Base-by-base conservation (phyloP, 92 coral and sea anemone genomes). In the Epizoanthus rinbou region DNA sequence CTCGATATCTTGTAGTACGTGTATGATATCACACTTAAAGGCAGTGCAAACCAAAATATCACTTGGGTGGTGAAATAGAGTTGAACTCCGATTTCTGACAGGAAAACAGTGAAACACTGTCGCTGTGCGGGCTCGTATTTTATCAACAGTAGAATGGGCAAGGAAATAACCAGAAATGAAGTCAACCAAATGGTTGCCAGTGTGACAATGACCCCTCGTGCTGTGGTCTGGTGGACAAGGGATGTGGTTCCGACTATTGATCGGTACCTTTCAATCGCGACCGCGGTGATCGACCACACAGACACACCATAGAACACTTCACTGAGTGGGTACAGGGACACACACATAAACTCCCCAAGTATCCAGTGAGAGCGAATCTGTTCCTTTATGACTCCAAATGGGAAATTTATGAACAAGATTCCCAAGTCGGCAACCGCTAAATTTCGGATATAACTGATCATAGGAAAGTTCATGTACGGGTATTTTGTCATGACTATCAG, bases 41-140 rank as follows among this genome's bases (percentile, higher is more conserved):
- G 80, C 28, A 74, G 80, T 74, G 35, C 80, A 74, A 74, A 74
- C 80, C 80, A 74, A 74, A 74, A 74, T 74, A 74, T 25, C 28
- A 74, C 80, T 52, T 74, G 45, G 47, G 65, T 56, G 14, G 59
- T 56, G n/a, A 74, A 74, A 10, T 74, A 74, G 24, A 74, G 3
- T 21, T 53, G 80, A 35, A 24, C 10, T 24, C 56, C 5, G 18
- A 8, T 6, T 2, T 52, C 80, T 13, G 37, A 43, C 35, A 24
- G 35, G n/a, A 74, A 17, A 18, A 1, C 21, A 8, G 80, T 25
- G 14, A 24, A 10, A 28, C 80, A 74, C 13, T 5, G 5, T 17
- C 31, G 56, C 18, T 45, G 18, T 19, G 8, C 16, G 17, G 80
- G 15, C 9, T 25, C 0, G 33, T 74, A 74, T 28, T 53, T 56